Base-by-base conservation (phyloP, 2,888 invertebrate species). In the Thereva unica region DNA sequence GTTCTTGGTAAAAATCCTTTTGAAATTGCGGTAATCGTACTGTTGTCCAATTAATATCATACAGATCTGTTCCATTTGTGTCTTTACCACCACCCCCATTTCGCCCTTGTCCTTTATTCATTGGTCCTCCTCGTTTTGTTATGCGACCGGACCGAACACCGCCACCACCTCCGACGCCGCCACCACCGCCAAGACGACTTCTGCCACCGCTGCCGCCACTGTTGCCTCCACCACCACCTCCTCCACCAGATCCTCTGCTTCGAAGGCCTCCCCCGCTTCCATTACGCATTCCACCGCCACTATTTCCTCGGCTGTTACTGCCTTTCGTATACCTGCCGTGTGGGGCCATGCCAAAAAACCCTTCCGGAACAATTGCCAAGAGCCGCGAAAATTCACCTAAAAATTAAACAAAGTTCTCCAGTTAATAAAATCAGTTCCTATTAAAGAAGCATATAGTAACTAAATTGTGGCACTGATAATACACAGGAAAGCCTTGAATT, bases 1-100 rank as follows among this genome's bases (percentile, higher is more conserved):
- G 88, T 71, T 92, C 91, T 70, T 87, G 84, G 75, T 93, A 93
- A 74, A 93, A 93, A 75, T 91, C 85, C 77, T 92, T 93, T 77
- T 92, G 88, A 77, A 93, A 92, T 4, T 90, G 89, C 70, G 87
- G 85, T 50, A 86, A 76, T 1, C 83, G 82, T 72, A 84, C 73
- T 0, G 80, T 76, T 53, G 82, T 79, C 86, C 86, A 86, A 72
- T 85, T 84, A 0, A 85, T 83, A 6, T 79, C 81, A 1, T 82
- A 82, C 78, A 86, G 81, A 72, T 82, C 85, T 76, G 82, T 4
- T 37, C 57, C 38, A 49, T 56, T 40, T 7, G 49, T 23, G 7
- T 67, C 55, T 5, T 63, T 65, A 34, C 56, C 67, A 12, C 34
- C 23, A 6, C 67, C 67, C 34, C 66, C 61, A 23, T 49, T 55